Base-by-base conservation (phyloP, 1,140 invertebrate genomes). In the Ceratitis capitata region DNA sequence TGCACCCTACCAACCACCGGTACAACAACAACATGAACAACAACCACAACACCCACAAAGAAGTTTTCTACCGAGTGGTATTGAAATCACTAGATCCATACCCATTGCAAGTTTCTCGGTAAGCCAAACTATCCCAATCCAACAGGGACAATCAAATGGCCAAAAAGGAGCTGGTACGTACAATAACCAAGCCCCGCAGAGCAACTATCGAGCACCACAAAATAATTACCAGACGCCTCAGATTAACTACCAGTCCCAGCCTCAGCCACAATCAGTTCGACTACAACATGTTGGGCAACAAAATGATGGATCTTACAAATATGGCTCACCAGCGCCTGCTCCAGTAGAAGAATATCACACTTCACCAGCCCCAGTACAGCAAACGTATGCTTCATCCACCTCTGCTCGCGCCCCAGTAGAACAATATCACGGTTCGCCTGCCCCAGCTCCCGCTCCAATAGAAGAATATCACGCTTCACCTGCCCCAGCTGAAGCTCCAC, bases 151-250 rank as follows among this genome's bases (percentile, higher is more conserved):
- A 61, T 45, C 16, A 1, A 3, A 32, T 47, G 61, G 29, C 51
- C 51, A n/a, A 45, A 61, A 12, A 19, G 39, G 23, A 35, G 32
- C 69, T 53, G 61, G 47, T 53, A 12, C 45, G 23, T 26, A 82
- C 49, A 86, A 88, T 84, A 85, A 86, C 85, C 74, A 85, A 1
- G 9, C 51, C 1, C 42, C 69, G n/a, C 64, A 42, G 39, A 69
- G 14, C 16, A 69, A 26, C 19, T 84, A 61, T 84, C 83, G 61
- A 35, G 39, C 16, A n/a, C 47, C 19, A 45, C 51, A n/a, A 45
- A 84, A 74, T 32, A 58, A 58, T 53, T 58, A 35, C 10, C 83
- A 1, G 56, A 84, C 32, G 39, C 83, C 2, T 53, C 74, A n/a
- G n/a, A n/a, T 0, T 16, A 35, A 53, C 29, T 39, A 16, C 23